These are phyloP conservation scores for Montipora efflorescens DNA, from an alignment of 64 coral and sea anemone species.

Conservation along the genomic window DNA sequence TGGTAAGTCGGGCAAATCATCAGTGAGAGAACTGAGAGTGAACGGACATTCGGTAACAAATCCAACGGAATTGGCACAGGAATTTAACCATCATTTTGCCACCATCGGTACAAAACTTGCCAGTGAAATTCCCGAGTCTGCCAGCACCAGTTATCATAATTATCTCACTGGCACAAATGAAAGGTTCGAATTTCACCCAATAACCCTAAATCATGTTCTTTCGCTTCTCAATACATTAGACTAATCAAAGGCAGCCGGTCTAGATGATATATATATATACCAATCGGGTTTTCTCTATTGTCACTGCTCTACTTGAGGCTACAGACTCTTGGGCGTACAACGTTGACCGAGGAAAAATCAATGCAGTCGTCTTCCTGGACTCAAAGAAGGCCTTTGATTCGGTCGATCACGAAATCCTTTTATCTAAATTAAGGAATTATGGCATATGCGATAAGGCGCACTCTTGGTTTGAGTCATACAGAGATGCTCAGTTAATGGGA, in stretches of 20 bases:
- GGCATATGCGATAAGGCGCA: too few species aligned
- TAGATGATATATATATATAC: neutral
- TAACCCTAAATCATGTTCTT: neutral
- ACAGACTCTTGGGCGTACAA: too few species aligned
- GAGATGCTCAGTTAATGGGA: too few species aligned
- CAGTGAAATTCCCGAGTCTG: neutral
- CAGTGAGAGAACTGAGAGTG: neutral
- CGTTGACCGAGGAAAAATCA: too few species aligned
- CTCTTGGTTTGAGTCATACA: too few species aligned
- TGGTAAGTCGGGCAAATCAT: neutral
- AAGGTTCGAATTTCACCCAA: neutral
- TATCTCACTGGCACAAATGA: neutral
- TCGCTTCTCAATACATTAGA: neutral
- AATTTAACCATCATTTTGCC: neutral
- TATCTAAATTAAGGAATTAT: too few species aligned
- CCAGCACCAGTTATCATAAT: neutral
- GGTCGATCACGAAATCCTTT: too few species aligned
- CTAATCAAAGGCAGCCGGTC: neutral
- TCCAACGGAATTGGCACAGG: neutral
- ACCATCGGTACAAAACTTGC: neutral
- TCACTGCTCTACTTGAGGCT: too few species aligned
- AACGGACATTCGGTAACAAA: neutral
- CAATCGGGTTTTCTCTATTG: too few species aligned
- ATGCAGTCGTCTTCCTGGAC: too few species aligned
- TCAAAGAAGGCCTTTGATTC: too few species aligned